Evolutionary conservation across 2,888 invertebrate species (phyloP), one percentile per base, ranked within the genome.

Genomic region (Xestia xanthographa): DNA sequence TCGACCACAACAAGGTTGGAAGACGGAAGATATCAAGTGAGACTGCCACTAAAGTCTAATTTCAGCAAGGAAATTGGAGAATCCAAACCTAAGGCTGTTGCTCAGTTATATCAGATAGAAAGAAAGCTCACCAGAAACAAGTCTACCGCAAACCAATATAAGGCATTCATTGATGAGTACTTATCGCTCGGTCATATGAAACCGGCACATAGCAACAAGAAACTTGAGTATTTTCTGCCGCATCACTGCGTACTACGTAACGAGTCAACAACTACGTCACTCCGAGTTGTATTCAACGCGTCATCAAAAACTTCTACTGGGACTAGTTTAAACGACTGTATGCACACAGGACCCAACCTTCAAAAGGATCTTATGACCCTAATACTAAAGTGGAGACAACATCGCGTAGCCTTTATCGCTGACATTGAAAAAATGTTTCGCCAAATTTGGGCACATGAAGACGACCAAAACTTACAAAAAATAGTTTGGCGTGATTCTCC

Each of bases 401-500:
- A 50, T 50, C 48, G 38, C n/a, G 41, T 43, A 43, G 22, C 11
- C 22, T n/a, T 50, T 50, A 50, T 50, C 48, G 48, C 48, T 20
- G 48, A 50, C 48, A 50, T 50, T 50, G 48, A 50, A 50, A 50
- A 50, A 50, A 50, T 50, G 48, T 50, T 50, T 50, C 48, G 48
- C 48, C 48, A 50, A 50, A 50, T 50, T 50, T 50, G 48, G 48
- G 48, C 22, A 50, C 48, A 50, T 50, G 48, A 50, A 50, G 48
- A 50, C 20, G 66, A 34, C 22, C 66, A 34, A 66, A 34, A 34
- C 8, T 34, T 66, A 20, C 66, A 66, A 66, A 38, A 75, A 17
- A 66, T 75, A 0, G 9, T 75, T 0, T 76, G 76, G 71, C 34
- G 72, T 6, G 26, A 72, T 4, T n/a, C 43, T 9, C 41, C n/a